Conservation (phyloP, 2,888 invertebrate species). For the Drosophila heteroneura region DNA sequence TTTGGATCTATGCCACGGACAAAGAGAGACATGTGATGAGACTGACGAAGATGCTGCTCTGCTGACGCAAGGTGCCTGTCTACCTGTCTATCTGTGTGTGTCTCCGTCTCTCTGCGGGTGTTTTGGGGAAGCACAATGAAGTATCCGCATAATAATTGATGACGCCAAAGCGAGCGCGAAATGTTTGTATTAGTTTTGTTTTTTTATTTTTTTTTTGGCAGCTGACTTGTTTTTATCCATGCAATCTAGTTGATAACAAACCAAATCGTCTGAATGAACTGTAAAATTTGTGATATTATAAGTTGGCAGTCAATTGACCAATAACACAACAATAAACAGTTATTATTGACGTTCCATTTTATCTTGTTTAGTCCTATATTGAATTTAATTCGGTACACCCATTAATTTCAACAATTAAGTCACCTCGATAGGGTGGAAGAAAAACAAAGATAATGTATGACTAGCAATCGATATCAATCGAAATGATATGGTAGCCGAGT, state of each 20-base stretch:
- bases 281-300: neutral
- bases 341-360: neutral
- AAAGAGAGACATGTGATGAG: conserved; percentile 1
- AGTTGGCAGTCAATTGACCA: neutral
- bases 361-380: neutral
- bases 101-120: neutral
- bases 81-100: neutral
- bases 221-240: conserved; percentile 17
- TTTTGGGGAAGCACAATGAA: neutral
- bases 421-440: neutral
- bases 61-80: conserved; percentile 20
- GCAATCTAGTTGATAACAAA: conserved; percentile 5
- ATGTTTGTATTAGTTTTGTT: conserved; percentile 33
- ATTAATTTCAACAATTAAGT: neutral
- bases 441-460: neutral
- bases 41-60: conserved; percentile 20
- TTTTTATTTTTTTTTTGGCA: neutral
- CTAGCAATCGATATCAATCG: conserved; percentile 10
- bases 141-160: neutral
- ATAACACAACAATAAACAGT: neutral
- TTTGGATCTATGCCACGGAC: conserved; percentile 48
- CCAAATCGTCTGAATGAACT: neutral
- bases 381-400: neutral
- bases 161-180: conserved; percentile 35
- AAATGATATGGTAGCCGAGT: neutral